Percentiles rank a stretch among this genome's conserved stretches.
Evolutionary conservation across 2,797 vertebrate genomes (phyloP).

Genomic region (Chaunax sp.): DNA sequence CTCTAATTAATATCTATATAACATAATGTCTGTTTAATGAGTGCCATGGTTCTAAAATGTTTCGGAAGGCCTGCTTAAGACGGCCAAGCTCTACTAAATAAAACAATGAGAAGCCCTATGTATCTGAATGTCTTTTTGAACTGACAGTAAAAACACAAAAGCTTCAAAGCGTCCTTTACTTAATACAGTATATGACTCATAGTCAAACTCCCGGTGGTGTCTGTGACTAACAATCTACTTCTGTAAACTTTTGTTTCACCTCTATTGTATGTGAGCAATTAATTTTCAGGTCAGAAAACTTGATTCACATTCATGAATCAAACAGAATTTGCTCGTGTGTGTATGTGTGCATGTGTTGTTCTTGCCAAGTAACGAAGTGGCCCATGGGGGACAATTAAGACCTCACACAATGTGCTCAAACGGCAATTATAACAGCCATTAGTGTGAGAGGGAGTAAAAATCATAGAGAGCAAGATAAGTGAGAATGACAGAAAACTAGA

Average conservation of each 20-base stretch:
- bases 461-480: conserved; percentile 52
- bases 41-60: neutral
- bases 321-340: conserved; percentile 30
- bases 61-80: neutral
- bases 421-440: conserved; percentile 77
- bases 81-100: neutral
- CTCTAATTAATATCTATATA: too few relatives aligned
- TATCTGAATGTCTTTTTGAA: neutral
- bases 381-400: conserved; percentile 76
- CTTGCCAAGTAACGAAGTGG: conserved; percentile 49
- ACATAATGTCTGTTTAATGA: neutral
- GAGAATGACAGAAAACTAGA: conserved; percentile 49
- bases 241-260: conserved; percentile 23
- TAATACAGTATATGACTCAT: conserved; percentile 33
- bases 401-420: conserved; percentile 70
- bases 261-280: conserved; percentile 10
- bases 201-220: conserved; percentile 25
- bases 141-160: conserved; percentile 16
- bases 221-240: conserved; percentile 20
- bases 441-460: conserved; percentile 42
- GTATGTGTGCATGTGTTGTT: conserved; percentile 35
- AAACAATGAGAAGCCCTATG: neutral
- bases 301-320: conserved; percentile 36
- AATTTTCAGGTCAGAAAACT: conserved; percentile 28
- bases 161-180: conserved; percentile 35